Evolutionary conservation across 2,797 vertebrate species (phyloP).

Genomic region (Leptoclinus maculatus): DNA sequence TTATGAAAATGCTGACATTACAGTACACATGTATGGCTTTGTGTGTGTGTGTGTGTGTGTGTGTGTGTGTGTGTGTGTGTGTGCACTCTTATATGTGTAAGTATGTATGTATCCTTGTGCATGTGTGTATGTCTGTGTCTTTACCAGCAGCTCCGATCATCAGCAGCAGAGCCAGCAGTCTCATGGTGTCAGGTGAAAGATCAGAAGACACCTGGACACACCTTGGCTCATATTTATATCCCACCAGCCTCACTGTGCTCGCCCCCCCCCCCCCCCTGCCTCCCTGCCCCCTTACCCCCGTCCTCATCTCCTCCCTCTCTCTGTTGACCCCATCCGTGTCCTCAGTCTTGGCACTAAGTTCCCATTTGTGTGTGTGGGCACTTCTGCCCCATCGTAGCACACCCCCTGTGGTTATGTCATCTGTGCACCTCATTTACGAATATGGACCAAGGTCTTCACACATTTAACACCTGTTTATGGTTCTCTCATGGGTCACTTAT

Average conservation of each 20-base stretch:
- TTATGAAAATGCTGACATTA: not conserved
- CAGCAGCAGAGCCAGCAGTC: constrained; percentile 75
- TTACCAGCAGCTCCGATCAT: constrained; percentile 81
- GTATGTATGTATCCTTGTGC: not conserved
- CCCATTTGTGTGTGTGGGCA: constrained; percentile 24
- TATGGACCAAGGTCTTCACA: constrained; percentile 47
- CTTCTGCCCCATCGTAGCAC: not conserved
- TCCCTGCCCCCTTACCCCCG: not conserved
- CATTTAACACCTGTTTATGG: constrained; percentile 49
- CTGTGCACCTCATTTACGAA: constrained; percentile 18
- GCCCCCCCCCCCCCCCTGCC: too few species aligned
- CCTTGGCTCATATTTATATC: constrained; percentile 71
- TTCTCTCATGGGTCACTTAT: constrained; percentile 39
- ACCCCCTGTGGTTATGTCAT: constrained; percentile 27
- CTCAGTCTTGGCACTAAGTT: not conserved
- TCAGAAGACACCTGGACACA: constrained; percentile 59
- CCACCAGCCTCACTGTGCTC: not conserved
- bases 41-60: not conserved
- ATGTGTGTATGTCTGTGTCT: constrained; percentile 32
- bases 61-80: not conserved
- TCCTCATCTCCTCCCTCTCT: not conserved
- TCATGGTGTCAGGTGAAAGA: constrained; percentile 70
- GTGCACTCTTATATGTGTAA: not conserved
- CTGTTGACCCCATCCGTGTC: constrained; percentile 38
- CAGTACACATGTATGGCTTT: not conserved